A percentile compares a stretch with the other conserved stretches of the same genome.
These are phyloP conservation scores for Thera britannica DNA, from an alignment of 2,888 invertebrate genomes.

Conservation along the genomic window DNA sequence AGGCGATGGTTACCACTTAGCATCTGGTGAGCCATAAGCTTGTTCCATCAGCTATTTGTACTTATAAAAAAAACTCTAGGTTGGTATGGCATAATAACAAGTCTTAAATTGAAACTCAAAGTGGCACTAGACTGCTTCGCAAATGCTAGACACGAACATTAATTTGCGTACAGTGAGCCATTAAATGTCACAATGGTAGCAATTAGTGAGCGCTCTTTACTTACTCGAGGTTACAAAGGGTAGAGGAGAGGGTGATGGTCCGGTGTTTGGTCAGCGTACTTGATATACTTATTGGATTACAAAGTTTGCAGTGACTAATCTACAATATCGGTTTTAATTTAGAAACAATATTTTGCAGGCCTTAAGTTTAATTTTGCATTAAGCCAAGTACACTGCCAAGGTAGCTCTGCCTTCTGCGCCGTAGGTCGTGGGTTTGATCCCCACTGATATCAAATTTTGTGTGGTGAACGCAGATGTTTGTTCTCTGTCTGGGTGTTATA, in stretches of 20 bases:
- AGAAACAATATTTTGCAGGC: neutral
- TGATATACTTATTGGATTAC: slow-evolving; percentile 6
- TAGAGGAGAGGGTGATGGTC: slow-evolving; percentile 20
- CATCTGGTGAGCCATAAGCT: too few relatives aligned
- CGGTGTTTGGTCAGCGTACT: slow-evolving; percentile 10
- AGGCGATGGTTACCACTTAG: too few relatives aligned
- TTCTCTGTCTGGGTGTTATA: too few relatives aligned
- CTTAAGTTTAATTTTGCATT: too few relatives aligned
- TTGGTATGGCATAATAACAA: slow-evolving; percentile 28
- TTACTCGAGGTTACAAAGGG: slow-evolving; percentile 38
- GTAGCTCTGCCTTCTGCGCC: too few relatives aligned
- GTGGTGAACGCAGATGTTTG: too few relatives aligned
- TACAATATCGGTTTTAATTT: neutral
- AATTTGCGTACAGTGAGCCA: slow-evolving; percentile 51
- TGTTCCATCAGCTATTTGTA: too few relatives aligned
- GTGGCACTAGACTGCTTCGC: slow-evolving; percentile 31
- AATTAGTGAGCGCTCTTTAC: slow-evolving; percentile 49
- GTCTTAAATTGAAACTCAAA: slow-evolving; percentile 22
- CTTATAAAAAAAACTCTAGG: neutral
- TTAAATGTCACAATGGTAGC: slow-evolving; percentile 53
- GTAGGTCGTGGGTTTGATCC: too few relatives aligned
- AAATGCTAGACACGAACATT: slow-evolving; percentile 53
- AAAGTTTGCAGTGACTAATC: neutral
- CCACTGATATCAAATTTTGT: too few relatives aligned
- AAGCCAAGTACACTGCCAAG: too few relatives aligned